Base-by-base conservation (phyloP, 2,113 vertebrate species). In the Triplophysa dalaica region DNA sequence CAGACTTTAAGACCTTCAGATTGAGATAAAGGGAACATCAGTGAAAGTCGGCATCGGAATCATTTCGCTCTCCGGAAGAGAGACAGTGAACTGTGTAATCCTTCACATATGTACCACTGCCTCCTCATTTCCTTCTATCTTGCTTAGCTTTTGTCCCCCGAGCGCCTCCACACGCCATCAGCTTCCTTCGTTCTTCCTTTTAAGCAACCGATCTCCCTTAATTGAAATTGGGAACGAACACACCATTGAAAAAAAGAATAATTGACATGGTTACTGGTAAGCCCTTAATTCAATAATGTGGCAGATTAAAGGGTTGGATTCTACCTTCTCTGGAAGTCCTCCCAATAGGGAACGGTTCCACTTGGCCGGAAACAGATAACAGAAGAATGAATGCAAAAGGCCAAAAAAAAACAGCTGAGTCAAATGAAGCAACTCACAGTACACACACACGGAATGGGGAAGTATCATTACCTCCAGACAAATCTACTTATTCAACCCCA, bases 231-330 rank as follows among this genome's bases (percentile, higher is more conserved):
- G 84, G 82, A 87, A 74, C 79, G 83, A 86, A 83, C 82, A 83
- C 78, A 21, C 33, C 81, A 87, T 65, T 90, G 78, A 90, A 87
- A 89, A 54, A 75, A 56, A 86, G 81, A 90, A 89, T 88, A 90
- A 90, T 77, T 87, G 84, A 87, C 83, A 86, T 84, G 83, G 84
- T 87, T 63, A 65, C 83, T 86, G 81, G 58, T 90, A 90, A 92
- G 86, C 85, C 83, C 87, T 89, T 90, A 90, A 92, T 92, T 92
- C 84, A 92, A 91, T 93, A 89, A 92, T 86, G 85, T 88, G 88
- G 89, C 85, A 91, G 89, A 91, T 92, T 92, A 92, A 83, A 70
- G 85, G 75, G 82, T 90, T 88, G 90, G 88, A 88, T 89, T 86
- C 82, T 82, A 88, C 87, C 89, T 91, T 87, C 83, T 69, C 84